Percentiles rank a stretch among this genome's conserved stretches.
Conservation (phyloP, 1,140 invertebrate genomes). For the Apocrypta bakeri region DNA sequence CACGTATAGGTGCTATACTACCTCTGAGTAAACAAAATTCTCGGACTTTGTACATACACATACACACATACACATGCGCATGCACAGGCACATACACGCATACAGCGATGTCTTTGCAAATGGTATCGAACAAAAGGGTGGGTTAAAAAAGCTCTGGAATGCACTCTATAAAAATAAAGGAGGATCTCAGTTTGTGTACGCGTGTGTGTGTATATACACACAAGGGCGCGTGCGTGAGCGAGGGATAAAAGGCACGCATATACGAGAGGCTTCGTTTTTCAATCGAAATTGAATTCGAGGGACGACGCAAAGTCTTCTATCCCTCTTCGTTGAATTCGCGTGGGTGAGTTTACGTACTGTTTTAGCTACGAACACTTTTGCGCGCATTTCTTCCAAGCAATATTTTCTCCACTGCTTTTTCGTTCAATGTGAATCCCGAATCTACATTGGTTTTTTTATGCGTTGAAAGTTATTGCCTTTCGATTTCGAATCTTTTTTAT, state of each 20-base stretch:
- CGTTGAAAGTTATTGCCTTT: too few species aligned
- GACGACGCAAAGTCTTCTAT: background rate
- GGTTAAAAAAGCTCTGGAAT: background rate
- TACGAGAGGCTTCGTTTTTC: constrained; percentile 7
- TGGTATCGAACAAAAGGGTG: background rate
- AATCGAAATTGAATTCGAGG: constrained; percentile 29
- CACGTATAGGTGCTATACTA: background rate
- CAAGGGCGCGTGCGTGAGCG: background rate
- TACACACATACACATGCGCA: background rate
- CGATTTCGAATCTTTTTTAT: too few species aligned
- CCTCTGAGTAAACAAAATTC: background rate
- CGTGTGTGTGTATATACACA: background rate
- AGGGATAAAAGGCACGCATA: constrained; percentile 12
- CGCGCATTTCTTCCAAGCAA: background rate
- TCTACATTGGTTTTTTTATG: background rate
- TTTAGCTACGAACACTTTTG: background rate
- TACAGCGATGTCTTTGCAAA: constrained; percentile 4
- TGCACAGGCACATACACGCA: background rate
- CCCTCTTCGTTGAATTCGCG: too few species aligned
- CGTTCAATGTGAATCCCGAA: background rate
- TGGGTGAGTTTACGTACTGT: background rate
- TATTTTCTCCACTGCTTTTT: background rate
- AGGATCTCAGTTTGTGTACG: background rate
- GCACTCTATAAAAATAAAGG: constrained; percentile 19
- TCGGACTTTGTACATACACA: background rate